Base-by-base conservation (phyloP, 1,140 invertebrate genomes). In the Phortica variegata region DNA sequence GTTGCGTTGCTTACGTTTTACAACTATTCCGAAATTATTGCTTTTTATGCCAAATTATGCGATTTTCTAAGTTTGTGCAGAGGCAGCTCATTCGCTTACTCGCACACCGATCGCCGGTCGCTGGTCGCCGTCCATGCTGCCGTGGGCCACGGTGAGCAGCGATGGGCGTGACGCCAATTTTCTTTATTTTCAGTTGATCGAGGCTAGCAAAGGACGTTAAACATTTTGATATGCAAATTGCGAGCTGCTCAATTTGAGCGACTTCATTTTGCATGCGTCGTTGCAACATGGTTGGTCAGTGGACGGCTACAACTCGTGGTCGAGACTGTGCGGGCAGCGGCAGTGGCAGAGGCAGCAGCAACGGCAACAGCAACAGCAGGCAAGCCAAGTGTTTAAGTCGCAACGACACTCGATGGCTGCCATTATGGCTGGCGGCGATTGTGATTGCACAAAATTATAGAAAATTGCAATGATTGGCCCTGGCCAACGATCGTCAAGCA, bases 391-490 rank as follows among this genome's bases (percentile, higher is more conserved):
- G 23, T 26, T 26, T 26, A 26, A 26, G 23, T 10, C 5, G 23
- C 23, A 26, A 10, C 23, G 10, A 15, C 18, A 34, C 20, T 19
- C 23, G 21, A 43, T 38, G 40, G 43, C 42, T 12, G 26, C 18
- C 26, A 40, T 41, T 12, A 12, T 51, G 43, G 36, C 55, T 55
- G 33, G 49, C 42, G 48, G 52, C 44, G 33, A 20, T 34, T 40
- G 10, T 61, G 51, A 63, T 63, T 60, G 52, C 44, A 55, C 60
- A 66, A 71, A 71, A 71, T 71, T 71, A 71, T 63, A 71, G 47
- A 65, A 71, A 71, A 71, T 71, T 71, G 68, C 62, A 62, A 71
- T 71, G 66, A 71, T 71, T 61, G 66, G 42, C 21, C n/a, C 26
- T 15, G 6, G 9, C 6, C 13, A 8, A 8, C 15, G 36, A 26